phyloP scores from a whole-genome alignment of 35 echinoderm and acorn worm genomes.

The Stichopus chloronotus region DNA sequence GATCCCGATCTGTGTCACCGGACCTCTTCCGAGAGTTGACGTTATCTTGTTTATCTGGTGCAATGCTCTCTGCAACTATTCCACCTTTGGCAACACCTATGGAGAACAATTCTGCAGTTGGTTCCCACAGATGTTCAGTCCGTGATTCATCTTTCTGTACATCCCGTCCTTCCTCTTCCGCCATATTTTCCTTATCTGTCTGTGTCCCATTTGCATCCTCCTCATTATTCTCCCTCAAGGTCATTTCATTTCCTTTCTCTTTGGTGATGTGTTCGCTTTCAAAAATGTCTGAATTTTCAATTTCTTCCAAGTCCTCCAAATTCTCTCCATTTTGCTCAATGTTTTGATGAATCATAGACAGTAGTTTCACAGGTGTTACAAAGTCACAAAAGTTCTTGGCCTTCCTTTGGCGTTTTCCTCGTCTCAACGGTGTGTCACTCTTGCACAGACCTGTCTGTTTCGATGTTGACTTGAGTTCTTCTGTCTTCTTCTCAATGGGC shows the following conservation, averaged over 20 bases:
- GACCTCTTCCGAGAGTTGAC: neutral
- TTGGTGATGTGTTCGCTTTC: neutral
- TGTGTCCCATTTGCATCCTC: neutral
- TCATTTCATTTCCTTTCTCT: neutral
- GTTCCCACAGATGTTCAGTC: neutral
- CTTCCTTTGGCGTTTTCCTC: conserved; percentile 45
- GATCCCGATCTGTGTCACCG: neutral
- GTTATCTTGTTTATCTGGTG: conserved; percentile 29
- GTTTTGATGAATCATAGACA: neutral
- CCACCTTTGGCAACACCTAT: neutral
- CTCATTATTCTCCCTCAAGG: neutral
- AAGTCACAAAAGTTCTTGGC: conserved; percentile 41
- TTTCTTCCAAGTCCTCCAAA: neutral
- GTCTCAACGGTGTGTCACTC: neutral
- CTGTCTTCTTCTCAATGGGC: neutral
- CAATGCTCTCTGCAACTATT: neutral
- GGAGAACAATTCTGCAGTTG: conserved; percentile 20
- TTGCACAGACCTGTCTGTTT: neutral
- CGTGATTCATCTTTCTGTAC: neutral
- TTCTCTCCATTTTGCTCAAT: neutral
- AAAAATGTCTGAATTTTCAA: neutral
- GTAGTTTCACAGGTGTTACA: conserved; percentile 27
- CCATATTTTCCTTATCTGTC: neutral
- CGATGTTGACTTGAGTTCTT: neutral
- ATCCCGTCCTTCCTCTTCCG: neutral